Percentiles rank a stretch among this genome's conserved stretches.
Conservation (phyloP, 2,113 vertebrate genomes). For the Platichthys stellatus region DNA sequence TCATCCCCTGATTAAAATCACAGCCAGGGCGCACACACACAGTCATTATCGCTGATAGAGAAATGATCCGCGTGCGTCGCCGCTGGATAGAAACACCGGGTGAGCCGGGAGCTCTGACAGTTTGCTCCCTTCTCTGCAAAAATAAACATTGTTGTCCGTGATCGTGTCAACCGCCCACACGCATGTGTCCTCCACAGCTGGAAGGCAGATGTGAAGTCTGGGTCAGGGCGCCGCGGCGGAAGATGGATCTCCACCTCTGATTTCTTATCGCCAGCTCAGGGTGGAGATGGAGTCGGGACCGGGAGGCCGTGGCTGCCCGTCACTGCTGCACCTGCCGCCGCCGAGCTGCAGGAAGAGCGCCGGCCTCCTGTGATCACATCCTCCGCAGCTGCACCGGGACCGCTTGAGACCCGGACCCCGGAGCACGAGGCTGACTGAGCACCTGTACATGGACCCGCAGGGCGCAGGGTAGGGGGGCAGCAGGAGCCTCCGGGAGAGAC, state of each 20-base stretch:
- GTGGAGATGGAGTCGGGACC: slow-evolving; percentile 33
- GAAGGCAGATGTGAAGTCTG: neutral
- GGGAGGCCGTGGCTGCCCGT: slow-evolving; percentile 10
- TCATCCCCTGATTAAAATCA: neutral
- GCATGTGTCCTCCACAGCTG: neutral
- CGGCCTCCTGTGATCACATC: slow-evolving; percentile 1
- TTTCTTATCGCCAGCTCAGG: neutral
- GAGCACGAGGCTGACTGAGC: neutral
- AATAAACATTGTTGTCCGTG: neutral
- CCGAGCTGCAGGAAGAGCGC: slow-evolving; percentile 10
- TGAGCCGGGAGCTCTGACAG: neutral
- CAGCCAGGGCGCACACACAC: neutral
- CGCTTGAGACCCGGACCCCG: neutral
- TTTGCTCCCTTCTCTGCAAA: neutral
- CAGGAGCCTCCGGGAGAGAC: slow-evolving; percentile 15
- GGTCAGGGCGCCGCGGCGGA: neutral
- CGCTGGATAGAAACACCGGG: too few relatives aligned
- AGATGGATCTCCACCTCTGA: neutral
- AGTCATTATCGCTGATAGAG: neutral
- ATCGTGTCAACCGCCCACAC: neutral
- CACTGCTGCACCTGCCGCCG: slow-evolving; percentile 16
- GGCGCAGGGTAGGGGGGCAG: slow-evolving; percentile 15
- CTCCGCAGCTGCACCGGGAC: neutral
- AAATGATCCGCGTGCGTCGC: neutral
- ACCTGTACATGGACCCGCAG: slow-evolving; percentile 23